Evolutionary conservation across 1,140 invertebrate genomes (phyloP).

Genomic region (Orussus abietinus): DNA sequence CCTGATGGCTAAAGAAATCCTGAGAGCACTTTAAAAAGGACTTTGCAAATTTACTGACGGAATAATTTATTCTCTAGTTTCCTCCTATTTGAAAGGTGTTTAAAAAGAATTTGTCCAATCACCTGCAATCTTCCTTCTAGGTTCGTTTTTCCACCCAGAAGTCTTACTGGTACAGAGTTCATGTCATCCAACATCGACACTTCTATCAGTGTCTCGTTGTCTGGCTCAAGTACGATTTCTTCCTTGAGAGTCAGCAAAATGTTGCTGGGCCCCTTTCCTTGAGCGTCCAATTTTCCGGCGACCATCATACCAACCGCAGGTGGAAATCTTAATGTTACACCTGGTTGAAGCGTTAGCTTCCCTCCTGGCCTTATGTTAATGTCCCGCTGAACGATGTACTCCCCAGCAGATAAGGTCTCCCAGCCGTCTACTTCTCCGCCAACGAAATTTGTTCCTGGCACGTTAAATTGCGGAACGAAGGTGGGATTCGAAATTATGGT

Average conservation of each 20-base stretch:
- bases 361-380: constrained; percentile 88
- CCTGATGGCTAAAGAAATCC: too few species aligned
- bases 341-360: constrained; percentile 79
- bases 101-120: constrained; percentile 15
- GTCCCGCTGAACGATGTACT: constrained; percentile 83
- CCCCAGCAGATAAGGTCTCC: constrained; percentile 71
- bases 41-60: too few species aligned
- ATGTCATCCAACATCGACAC: constrained; percentile 24
- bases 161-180: constrained; percentile 64
- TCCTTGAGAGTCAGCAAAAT: constrained; percentile 75
- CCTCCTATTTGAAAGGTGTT: too few species aligned
- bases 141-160: constrained; percentile 70
- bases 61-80: too few species aligned
- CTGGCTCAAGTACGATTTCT: constrained; percentile 61
- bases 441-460: constrained; percentile 64
- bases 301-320: constrained; percentile 96
- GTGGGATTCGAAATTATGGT: constrained; percentile 67
- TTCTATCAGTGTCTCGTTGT: constrained; percentile 56
- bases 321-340: constrained; percentile 81
- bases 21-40: too few species aligned
- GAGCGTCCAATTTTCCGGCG: constrained; percentile 82
- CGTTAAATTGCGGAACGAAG: constrained; percentile 73
- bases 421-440: constrained; percentile 87
- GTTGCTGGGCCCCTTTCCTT: constrained; percentile 71
- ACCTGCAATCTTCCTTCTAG: constrained; percentile 80